These are phyloP conservation scores for Eleutherodactylus coqui DNA, from an alignment of 2,797 vertebrate genomes.

Conservation along the genomic window DNA sequence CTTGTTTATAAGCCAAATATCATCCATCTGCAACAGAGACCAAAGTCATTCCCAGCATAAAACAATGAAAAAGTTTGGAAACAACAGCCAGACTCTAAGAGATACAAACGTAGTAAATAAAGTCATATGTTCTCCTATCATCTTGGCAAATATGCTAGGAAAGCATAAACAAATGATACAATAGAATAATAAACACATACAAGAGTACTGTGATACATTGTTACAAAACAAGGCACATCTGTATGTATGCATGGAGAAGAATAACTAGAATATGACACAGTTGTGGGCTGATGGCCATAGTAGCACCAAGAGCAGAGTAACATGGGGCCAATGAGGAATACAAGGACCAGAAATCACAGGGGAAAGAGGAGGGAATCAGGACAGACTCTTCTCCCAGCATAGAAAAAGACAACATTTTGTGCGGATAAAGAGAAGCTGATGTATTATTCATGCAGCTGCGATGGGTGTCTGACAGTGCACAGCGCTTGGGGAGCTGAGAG, in stretches of 20 bases:
- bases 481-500: slow-evolving; percentile 58
- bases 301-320: slow-evolving; percentile 1
- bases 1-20: neutral
- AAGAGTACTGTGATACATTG: neutral
- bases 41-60: slow-evolving; percentile 16
- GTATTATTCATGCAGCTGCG: slow-evolving; percentile 58
- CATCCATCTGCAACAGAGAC: neutral
- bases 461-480: slow-evolving; percentile 60
- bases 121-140: neutral
- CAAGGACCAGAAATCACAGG: slow-evolving; percentile 22
- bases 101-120: neutral
- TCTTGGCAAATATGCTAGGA: neutral
- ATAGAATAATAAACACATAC: neutral
- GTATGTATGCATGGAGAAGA: neutral
- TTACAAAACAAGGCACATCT: neutral
- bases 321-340: slow-evolving; percentile 26
- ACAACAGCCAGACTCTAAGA: neutral
- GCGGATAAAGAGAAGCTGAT: slow-evolving; percentile 57
- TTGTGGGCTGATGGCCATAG: neutral
- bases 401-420: slow-evolving; percentile 53
- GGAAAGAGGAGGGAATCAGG: slow-evolving; percentile 31
- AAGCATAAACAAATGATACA: neutral
- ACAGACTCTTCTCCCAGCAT: slow-evolving; percentile 36
- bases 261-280: neutral
- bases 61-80: neutral